Percentiles rank a stretch among this genome's conserved stretches.
phyloP scores from a whole-genome alignment of 2,797 vertebrate genomes.

The Hypotaenidia philippensis region DNA sequence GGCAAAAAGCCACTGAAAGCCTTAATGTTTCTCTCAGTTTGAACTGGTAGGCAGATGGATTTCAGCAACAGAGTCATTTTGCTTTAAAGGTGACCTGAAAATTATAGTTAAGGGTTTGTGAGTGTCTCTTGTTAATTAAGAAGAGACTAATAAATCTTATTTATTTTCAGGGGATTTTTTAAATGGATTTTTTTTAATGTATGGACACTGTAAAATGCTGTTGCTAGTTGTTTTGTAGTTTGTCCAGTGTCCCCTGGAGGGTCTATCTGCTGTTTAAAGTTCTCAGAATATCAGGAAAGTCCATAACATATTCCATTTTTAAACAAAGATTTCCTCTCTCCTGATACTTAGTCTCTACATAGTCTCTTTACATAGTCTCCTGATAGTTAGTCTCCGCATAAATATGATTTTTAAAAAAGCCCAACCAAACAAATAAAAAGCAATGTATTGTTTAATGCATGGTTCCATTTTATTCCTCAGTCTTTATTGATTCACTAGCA shows the following conservation, averaged over 20 bases:
- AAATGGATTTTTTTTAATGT: background rate
- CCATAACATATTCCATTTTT: background rate
- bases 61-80: slow-evolving; percentile 9
- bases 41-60: slow-evolving; percentile 20
- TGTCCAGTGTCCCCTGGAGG: background rate
- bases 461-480: background rate
- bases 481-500: background rate
- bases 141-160: background rate
- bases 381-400: background rate
- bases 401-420: background rate
- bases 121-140: slow-evolving; percentile 12
- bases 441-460: background rate
- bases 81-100: slow-evolving; percentile 24
- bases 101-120: slow-evolving; percentile 5
- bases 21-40: background rate
- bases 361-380: background rate
- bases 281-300: background rate
- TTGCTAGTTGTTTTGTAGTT: background rate
- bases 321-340: background rate
- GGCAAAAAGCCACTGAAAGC: slow-evolving; percentile 26
- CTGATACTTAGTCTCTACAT: background rate
- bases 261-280: background rate
- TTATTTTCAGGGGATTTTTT: background rate
- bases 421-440: background rate
- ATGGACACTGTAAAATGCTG: background rate